Evolutionary conservation across 2,797 vertebrate genomes (phyloP).

Genomic region (Enteromius thamalakanensis): DNA sequence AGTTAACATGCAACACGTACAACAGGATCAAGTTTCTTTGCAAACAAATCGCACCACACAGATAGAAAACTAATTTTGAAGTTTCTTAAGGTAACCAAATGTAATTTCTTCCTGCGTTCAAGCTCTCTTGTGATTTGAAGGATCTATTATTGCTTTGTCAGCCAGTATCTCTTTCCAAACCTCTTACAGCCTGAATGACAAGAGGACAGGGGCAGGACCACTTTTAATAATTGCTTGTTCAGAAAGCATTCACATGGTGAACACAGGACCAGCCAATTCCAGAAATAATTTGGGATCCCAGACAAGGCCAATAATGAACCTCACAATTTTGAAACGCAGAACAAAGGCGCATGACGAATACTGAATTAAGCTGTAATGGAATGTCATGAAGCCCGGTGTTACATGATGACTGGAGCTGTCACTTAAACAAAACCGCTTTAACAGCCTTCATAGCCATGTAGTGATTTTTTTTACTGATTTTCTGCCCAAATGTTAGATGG

Average conservation of each 20-base stretch:
- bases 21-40: neutral
- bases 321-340: slow-evolving; percentile 14
- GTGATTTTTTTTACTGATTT: neutral
- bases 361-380: slow-evolving; percentile 29
- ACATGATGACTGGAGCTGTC: slow-evolving; percentile 8
- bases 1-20: slow-evolving; percentile 22
- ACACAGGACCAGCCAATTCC: slow-evolving; percentile 40
- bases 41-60: slow-evolving; percentile 7
- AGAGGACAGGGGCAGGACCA: slow-evolving; percentile 14
- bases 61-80: neutral
- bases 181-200: slow-evolving; percentile 24
- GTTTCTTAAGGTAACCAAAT: slow-evolving; percentile 25
- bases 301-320: slow-evolving; percentile 36
- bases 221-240: slow-evolving; percentile 40
- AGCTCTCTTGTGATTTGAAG: slow-evolving; percentile 33
- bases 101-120: neutral
- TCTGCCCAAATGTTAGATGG: slow-evolving; percentile 4
- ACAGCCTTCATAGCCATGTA: neutral
- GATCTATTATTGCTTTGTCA: slow-evolving; percentile 37
- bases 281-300: slow-evolving; percentile 36
- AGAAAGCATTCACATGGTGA: slow-evolving; percentile 7
- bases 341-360: slow-evolving; percentile 6
- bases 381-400: slow-evolving; percentile 26
- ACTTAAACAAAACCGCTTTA: slow-evolving; percentile 24
- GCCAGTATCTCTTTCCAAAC: slow-evolving; percentile 41